Evolutionary conservation across 2,888 invertebrate species (phyloP).

Genomic region (Drosophila merina): DNA sequence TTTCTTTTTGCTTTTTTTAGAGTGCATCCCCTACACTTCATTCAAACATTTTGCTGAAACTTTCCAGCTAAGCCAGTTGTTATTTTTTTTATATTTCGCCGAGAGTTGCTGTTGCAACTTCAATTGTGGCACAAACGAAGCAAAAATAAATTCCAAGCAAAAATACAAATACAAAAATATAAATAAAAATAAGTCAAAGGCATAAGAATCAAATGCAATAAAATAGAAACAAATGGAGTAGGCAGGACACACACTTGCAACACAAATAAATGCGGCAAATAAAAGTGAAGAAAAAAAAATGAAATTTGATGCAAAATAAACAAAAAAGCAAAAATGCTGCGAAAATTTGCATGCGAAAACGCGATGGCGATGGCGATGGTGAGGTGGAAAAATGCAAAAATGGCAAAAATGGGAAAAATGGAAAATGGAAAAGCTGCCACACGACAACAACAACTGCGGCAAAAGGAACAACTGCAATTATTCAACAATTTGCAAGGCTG

Average conservation of each 20-base stretch:
- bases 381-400: too few relatives aligned
- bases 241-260: neutral
- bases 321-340: constrained; percentile 5
- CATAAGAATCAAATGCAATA: constrained; percentile 26
- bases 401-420: too few relatives aligned
- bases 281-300: neutral
- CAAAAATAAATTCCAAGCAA: too few relatives aligned
- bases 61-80: neutral
- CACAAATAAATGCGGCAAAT: constrained; percentile 10
- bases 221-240: constrained; percentile 20
- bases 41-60: constrained; percentile 8
- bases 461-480: constrained; percentile 66
- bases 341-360: constrained; percentile 44
- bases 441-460: constrained; percentile 28
- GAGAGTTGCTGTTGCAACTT: constrained; percentile 10
- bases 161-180: neutral
- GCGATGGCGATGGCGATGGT: constrained; percentile 33
- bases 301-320: constrained; percentile 3
- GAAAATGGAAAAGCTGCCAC: constrained; percentile 45
- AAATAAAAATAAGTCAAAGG: constrained; percentile 16
- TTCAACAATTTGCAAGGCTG: constrained; percentile 70
- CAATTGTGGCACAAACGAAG: constrained; percentile 20
- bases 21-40: constrained; percentile 17
- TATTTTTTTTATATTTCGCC: neutral
- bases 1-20: too few relatives aligned